Conservation (phyloP, 2,888 invertebrate species). For the Polylopha cassiicola region DNA sequence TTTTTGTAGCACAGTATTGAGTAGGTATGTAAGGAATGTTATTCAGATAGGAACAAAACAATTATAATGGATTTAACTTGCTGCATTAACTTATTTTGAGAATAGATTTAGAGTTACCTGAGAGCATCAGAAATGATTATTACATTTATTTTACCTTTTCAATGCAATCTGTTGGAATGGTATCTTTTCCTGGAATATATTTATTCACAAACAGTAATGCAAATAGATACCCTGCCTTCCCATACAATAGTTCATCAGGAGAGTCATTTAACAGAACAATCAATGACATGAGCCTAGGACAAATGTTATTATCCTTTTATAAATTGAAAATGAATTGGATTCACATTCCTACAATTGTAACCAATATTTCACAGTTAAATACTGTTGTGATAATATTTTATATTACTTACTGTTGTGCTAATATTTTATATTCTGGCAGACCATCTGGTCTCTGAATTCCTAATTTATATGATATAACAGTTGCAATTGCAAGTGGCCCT, state of each 20-base stretch:
- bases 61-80: no score
- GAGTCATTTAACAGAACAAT: constrained; percentile 73
- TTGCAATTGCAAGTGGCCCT: constrained; percentile 86
- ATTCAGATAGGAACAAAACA: no score
- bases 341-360: constrained; percentile 10
- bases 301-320: background rate
- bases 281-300: constrained; percentile 76
- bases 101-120: no score
- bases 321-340: background rate
- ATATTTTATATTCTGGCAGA: constrained; percentile 64
- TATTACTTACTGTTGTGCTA: constrained; percentile 69
- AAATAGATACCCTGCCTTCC: constrained; percentile 89
- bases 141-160: constrained; percentile 63
- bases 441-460: constrained; percentile 51
- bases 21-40: no score
- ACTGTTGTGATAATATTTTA: background rate
- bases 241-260: constrained; percentile 91
- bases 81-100: no score
- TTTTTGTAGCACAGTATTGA: no score
- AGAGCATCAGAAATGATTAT: background rate
- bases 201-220: constrained; percentile 85
- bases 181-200: constrained; percentile 74
- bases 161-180: constrained; percentile 77
- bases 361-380: no score
- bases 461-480: constrained; percentile 80